Evolutionary conservation across 2,888 invertebrate species (phyloP), one percentile per base, ranked within the genome.

Genomic region (Odontomyia ornata): DNA sequence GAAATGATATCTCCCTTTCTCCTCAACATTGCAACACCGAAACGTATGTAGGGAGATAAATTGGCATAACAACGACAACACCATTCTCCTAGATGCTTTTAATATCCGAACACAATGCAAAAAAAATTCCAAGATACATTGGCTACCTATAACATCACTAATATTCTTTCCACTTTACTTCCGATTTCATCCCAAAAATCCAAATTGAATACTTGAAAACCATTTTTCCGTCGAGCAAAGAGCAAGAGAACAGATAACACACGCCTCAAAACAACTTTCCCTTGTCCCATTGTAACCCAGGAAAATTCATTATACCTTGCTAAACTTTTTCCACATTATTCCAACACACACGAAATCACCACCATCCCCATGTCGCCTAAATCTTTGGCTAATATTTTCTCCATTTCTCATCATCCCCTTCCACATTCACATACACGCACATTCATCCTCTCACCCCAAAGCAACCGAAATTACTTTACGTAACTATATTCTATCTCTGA

Each of bases 281-380:
- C 69, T 71, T 75, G 52, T 77, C 73, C n/a, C 60, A 15, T 25
- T 25, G 21, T 25, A 9, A 36, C 13, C 60, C 25, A 13, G n/a
- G 80, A 82, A 82, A 83, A 83, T 83, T 83, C 81, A 78, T 77
- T 76, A 57, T 47, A 60, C 28, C 57, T 46, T 69, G 15, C 36
- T 69, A 64, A 57, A 79, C 64, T 36, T 75, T 64, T 64, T 27
- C 62, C 4, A 27, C 9, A 9, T 64, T 28, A 73, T 71, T 43
- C 64, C 30, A 43, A 73, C 36, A 72, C 52, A 21, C 56, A 69
- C 25, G 30, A 57, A 46, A 27, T 56, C 27, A 36, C 36, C 36
- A 36, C 36, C 36, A 36, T 36, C 5, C 3, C 5, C 36, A 36
- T 9, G 36, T 3, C 9, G 3, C 5, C 5, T 36, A 36, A 5